Base-by-base conservation (phyloP, 2,113 vertebrate species). In the Burhinus bistriatus region DNA sequence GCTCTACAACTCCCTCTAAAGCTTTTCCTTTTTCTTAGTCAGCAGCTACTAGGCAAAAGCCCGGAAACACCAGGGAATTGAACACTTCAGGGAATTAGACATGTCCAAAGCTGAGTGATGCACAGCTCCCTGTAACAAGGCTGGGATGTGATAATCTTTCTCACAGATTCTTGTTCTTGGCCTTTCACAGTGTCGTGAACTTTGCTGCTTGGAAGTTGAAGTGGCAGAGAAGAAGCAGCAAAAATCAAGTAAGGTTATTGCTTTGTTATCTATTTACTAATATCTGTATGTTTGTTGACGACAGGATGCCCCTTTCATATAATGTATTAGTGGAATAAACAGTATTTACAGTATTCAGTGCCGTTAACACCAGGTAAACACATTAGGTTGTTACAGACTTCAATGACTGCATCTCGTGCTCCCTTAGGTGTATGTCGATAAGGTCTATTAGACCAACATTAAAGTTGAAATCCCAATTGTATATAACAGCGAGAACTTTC, bases 131-230 rank as follows among this genome's bases (percentile, higher is more conserved):
- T 1, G 0, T 58, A 51, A 45, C 0, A 0, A 49, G 23, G 6
- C 21, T 45, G 66, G 8, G 57, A 32, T 80, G 25, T 42, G 26
- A 32, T 3, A 5, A 40, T 26, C 34, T 84, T 75, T 78, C 23
- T 83, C 36, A 76, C 42, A 57, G 21, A 71, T 64, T 72, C 19
- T 32, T 40, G 1, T 55, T 84, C 42, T 47, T 26, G 91, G 55
- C 83, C 69, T 96, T 68, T 96, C 95, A 79, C 91, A 98, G 98
- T 96, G 97, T 77, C 97, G 98, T 51, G 98, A 98, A 89, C 80
- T 98, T 89, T 98, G 98, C 90, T 94, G 97, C 83, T 85, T 98
- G 49, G 98, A 98, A 91, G 97, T 98, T 78, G 97, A 96, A 25
- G 96, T 98, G 75, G 64, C 96, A 17, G 96, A 96, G 81, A 97